Base-by-base conservation (phyloP, 1,140 invertebrate species). In the Drosophila nannoptera region DNA sequence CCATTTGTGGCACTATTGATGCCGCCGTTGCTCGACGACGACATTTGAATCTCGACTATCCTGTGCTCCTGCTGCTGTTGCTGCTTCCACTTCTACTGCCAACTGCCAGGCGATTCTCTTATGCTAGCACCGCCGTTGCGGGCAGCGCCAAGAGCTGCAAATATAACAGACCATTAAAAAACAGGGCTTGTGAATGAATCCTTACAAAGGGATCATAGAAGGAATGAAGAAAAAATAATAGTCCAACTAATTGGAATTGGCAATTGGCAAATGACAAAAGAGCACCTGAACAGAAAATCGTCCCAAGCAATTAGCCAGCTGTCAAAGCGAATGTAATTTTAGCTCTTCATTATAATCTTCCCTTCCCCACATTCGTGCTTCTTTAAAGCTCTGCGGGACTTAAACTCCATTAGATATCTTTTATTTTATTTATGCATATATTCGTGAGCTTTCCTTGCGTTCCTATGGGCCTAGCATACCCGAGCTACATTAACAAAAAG, bases 1-100 rank as follows among this genome's bases (percentile, higher is more conserved):
- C 87, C 87, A 78, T 88, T 88, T 64, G 74, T 87, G 83, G 87
- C 83, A 77, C 69, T 88, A 65, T 71, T 88, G 43, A 84, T 73
- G 59, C 80, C 87, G 69, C 78, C 81, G 81, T 86, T 86, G 42
- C 58, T 84, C 46, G 81, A 84, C 70, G 70, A 73, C 80, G 80
- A 84, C 81, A 84, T 84, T 73, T 81, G 64, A 36, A 60, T 72
- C 70, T 52, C 40, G 48, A 36, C 54, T 43, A 35, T 64, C 49
- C 64, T 40, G 16, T 38, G 61, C 61, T 69, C 55, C 49, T 67
- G 70, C 66, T 36, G 35, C 35, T 36, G 35, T 9, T 36, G 35
- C 73, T 55, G 72, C 62, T 50, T 61, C 69, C 63, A 60, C 36
- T 36, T 43, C 60, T n/a, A 45, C 33, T 48, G 33, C 42, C 35